Evolutionary conservation across 53 echinoderm and acorn worm genomes (phyloP).

Genomic region (Temnopleurus reevesii): DNA sequence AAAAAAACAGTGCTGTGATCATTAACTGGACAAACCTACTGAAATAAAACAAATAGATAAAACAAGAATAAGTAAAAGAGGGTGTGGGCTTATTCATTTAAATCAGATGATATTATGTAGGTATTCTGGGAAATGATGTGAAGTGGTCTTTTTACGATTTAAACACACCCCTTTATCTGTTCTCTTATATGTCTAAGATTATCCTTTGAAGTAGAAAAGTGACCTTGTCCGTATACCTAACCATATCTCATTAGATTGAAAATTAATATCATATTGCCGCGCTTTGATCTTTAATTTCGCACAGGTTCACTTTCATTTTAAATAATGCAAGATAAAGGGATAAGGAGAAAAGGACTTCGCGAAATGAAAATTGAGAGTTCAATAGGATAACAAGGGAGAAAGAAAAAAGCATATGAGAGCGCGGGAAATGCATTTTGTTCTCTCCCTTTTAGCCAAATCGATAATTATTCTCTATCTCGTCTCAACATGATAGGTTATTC

Average conservation of each 20-base stretch:
- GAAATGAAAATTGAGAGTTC: background rate
- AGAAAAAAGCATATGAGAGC: background rate
- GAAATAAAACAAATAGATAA: too few relatives aligned
- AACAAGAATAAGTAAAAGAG: too few relatives aligned
- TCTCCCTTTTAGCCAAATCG: constrained; percentile 18
- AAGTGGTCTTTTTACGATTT: too few relatives aligned
- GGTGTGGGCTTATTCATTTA: too few relatives aligned
- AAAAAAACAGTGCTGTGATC: too few relatives aligned
- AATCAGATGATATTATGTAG: too few relatives aligned
- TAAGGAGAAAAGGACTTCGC: background rate
- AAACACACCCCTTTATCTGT: too few relatives aligned
- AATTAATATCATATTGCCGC: background rate
- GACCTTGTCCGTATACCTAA: background rate
- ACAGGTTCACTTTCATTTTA: background rate
- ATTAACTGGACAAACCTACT: too few relatives aligned
- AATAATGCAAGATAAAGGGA: background rate
- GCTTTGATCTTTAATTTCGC: background rate
- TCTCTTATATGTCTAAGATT: too few relatives aligned
- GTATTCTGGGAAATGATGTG: too few relatives aligned
- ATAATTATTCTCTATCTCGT: constrained; percentile 31
- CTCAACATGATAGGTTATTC: background rate
- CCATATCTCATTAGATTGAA: background rate
- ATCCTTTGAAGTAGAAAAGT: background rate
- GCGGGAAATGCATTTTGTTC: too few relatives aligned
- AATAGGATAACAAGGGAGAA: background rate